phyloP scores from a whole-genome alignment of 1,140 invertebrate genomes.

The Zeugodacus cucurbitae region DNA sequence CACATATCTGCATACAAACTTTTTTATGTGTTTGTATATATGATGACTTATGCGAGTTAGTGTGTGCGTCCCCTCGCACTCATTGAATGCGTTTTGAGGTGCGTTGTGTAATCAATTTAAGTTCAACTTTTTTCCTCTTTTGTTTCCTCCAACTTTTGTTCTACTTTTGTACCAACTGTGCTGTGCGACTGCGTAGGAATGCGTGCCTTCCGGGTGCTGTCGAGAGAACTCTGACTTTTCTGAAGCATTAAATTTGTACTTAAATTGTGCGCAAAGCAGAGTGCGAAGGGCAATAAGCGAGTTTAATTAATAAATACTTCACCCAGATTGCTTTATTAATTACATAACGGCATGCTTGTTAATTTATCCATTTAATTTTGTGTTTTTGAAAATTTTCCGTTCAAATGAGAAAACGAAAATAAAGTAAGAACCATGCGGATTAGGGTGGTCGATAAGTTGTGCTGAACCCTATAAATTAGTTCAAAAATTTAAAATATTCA shows the following conservation, averaged over 20 bases:
- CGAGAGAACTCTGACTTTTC: not conserved
- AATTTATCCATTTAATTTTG: not conserved
- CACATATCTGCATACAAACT: not conserved
- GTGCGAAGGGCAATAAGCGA: not conserved
- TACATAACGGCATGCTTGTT: not conserved
- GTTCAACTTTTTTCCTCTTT: not conserved
- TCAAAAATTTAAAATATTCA: too few relatives aligned
- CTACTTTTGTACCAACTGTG: not conserved
- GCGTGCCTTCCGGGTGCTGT: not conserved
- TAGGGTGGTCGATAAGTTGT: too few relatives aligned
- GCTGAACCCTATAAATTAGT: too few relatives aligned
- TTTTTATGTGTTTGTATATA: not conserved
- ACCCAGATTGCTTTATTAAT: not conserved
- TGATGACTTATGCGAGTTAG: not conserved
- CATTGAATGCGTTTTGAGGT: conserved; percentile 13
- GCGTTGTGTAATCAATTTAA: conserved; percentile 24
- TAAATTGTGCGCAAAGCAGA: not conserved
- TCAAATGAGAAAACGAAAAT: not conserved
- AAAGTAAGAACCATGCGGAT: too few relatives aligned
- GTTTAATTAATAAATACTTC: not conserved
- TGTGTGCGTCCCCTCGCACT: not conserved
- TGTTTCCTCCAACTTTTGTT: not conserved
- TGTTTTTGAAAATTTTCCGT: not conserved
- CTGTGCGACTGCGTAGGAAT: not conserved
- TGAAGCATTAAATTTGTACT: not conserved